These are phyloP conservation scores for Porphyrio hochstetteri DNA, from an alignment of 2,113 vertebrate genomes.

Conservation along the genomic window DNA sequence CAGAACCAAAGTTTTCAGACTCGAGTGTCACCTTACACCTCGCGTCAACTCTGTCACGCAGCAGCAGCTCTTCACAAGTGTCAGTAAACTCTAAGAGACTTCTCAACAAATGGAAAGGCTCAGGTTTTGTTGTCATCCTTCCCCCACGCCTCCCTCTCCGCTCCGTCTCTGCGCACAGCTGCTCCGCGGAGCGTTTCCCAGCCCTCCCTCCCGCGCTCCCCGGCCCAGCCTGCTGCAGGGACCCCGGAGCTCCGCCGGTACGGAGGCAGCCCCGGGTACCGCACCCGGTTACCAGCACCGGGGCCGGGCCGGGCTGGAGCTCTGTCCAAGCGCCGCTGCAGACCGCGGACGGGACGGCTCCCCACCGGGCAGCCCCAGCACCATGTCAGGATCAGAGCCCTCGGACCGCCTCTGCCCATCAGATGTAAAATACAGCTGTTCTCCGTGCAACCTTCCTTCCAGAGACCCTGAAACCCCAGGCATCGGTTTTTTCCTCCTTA, in stretches of 20 bases:
- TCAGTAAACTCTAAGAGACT: neutral
- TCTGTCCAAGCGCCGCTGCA: neutral
- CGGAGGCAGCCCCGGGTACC: neutral
- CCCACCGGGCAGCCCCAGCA: neutral
- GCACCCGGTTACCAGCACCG: neutral
- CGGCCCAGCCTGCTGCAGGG: neutral
- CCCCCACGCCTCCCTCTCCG: neutral
- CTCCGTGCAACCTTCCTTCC: neutral
- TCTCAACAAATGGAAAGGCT: neutral
- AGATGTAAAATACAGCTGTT: neutral
- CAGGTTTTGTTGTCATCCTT: neutral
- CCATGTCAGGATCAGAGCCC: neutral
- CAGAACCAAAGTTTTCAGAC: neutral
- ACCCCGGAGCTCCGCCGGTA: neutral
- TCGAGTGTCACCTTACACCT: neutral
- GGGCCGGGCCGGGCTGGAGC: neutral
- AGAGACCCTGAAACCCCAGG: neutral
- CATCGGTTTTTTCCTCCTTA: rapidly evolving
- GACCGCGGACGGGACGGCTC: neutral
- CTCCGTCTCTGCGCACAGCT: neutral
- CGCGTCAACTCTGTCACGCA: neutral
- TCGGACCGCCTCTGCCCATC: neutral
- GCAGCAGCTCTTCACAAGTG: neutral
- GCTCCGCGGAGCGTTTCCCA: neutral
- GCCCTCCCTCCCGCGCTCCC: neutral